Evolutionary conservation across 2,113 vertebrate species (phyloP).

Genomic region (Bostrychus sinensis): DNA sequence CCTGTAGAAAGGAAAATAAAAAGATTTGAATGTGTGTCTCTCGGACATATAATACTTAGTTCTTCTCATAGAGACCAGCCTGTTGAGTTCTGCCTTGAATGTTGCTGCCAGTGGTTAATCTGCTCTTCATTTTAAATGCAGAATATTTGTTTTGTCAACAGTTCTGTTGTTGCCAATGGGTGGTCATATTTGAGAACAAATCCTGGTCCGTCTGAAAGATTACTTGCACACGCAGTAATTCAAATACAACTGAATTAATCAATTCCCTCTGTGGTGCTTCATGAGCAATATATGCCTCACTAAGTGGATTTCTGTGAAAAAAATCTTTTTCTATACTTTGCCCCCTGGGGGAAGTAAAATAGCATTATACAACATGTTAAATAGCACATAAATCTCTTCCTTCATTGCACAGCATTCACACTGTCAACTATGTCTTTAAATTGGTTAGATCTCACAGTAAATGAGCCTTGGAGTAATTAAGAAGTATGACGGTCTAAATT

Average conservation of each 20-base stretch:
- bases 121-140: neutral
- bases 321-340: constrained; percentile 9
- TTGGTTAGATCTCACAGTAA: constrained; percentile 48
- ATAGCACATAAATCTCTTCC: constrained; percentile 48
- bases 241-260: constrained; percentile 8
- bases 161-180: neutral
- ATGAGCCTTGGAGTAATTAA: constrained; percentile 68
- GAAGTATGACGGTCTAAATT: constrained; percentile 66
- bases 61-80: too few relatives aligned
- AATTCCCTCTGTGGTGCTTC: constrained; percentile 4
- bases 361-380: constrained; percentile 29
- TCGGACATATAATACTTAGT: too few relatives aligned
- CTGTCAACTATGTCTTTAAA: constrained; percentile 46
- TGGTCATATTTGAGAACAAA: neutral
- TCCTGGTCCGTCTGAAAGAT: neutral
- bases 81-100: too few relatives aligned
- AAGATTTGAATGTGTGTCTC: too few relatives aligned
- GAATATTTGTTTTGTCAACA: neutral
- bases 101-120: too few relatives aligned
- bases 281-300: constrained; percentile 7
- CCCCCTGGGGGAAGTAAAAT: constrained; percentile 22
- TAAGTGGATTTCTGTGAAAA: neutral
- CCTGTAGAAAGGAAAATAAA: too few relatives aligned
- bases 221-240: neutral
- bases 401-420: constrained; percentile 20